Percentiles rank a stretch among this genome's conserved stretches.
Conservation (phyloP, 2,113 vertebrate genomes). For the Prionailurus viverrinus region DNA sequence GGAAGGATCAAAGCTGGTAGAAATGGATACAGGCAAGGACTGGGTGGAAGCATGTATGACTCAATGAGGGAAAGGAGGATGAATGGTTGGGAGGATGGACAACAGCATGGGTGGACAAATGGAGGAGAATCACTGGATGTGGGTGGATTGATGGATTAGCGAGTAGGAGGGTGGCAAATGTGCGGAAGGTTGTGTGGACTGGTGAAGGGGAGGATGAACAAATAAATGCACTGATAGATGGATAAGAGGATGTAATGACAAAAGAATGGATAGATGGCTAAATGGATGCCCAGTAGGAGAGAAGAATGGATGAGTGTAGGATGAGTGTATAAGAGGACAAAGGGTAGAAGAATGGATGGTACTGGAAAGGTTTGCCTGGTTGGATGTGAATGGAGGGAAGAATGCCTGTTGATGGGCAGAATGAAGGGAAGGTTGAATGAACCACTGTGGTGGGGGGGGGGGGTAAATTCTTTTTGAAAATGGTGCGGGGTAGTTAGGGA, state of each 20-base stretch:
- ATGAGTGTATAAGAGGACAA: no score
- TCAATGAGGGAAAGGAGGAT: background rate
- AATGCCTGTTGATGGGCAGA: no score
- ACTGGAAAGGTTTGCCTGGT: background rate
- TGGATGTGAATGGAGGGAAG: background rate
- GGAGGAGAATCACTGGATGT: background rate
- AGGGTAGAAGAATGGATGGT: background rate
- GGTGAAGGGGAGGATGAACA: background rate
- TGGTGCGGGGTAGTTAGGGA: background rate
- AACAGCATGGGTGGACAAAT: background rate
- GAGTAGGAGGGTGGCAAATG: background rate
- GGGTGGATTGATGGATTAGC: background rate
- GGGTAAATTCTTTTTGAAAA: background rate
- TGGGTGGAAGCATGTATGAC: background rate
- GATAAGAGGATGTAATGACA: background rate
- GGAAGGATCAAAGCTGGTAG: background rate
- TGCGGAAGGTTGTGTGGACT: background rate
- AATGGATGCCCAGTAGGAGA: background rate
- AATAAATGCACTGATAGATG: background rate
- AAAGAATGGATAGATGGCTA: background rate
- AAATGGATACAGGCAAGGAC: background rate
- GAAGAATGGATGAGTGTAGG: background rate
- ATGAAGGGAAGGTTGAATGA: background rate
- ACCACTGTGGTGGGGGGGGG: no score
- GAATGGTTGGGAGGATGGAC: background rate